phyloP scores from a whole-genome alignment of 2,888 invertebrate species.

The Peribatodes rhomboidaria region DNA sequence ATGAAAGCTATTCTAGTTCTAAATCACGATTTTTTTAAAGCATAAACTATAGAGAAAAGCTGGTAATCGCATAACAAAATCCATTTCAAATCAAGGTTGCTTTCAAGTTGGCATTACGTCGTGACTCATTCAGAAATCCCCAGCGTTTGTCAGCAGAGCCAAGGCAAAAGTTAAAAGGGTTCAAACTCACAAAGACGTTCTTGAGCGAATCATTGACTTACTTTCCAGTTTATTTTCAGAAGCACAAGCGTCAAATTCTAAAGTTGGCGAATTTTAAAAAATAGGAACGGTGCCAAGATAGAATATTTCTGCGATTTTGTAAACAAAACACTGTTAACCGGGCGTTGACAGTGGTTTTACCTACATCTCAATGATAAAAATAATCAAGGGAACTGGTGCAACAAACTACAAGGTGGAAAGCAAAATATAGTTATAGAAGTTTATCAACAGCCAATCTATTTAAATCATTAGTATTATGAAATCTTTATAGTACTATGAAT shows the following conservation, averaged over 20 bases:
- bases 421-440: neutral
- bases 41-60: no score
- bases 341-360: slow-evolving; percentile 31
- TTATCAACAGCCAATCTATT: neutral
- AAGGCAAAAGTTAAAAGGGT: slow-evolving; percentile 14
- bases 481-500: no score
- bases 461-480: no score
- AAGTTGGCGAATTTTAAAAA: slow-evolving; percentile 4
- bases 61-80: neutral
- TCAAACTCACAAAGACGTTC: slow-evolving; percentile 25
- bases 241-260: neutral
- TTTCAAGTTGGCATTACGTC: neutral
- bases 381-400: slow-evolving; percentile 18
- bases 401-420: no score
- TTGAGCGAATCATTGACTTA: slow-evolving; percentile 29
- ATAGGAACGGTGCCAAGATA: slow-evolving; percentile 25
- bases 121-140: neutral
- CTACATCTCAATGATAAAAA: slow-evolving; percentile 2
- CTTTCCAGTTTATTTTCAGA: slow-evolving; percentile 31
- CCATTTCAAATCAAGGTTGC: neutral
- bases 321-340: slow-evolving; percentile 26
- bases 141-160: slow-evolving; percentile 3
- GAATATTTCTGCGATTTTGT: slow-evolving; percentile 10
- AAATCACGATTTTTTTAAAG: no score
- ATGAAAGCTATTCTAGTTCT: no score